Evolutionary conservation across 2,797 vertebrate genomes (phyloP).

Genomic region (Microchirus variegatus): DNA sequence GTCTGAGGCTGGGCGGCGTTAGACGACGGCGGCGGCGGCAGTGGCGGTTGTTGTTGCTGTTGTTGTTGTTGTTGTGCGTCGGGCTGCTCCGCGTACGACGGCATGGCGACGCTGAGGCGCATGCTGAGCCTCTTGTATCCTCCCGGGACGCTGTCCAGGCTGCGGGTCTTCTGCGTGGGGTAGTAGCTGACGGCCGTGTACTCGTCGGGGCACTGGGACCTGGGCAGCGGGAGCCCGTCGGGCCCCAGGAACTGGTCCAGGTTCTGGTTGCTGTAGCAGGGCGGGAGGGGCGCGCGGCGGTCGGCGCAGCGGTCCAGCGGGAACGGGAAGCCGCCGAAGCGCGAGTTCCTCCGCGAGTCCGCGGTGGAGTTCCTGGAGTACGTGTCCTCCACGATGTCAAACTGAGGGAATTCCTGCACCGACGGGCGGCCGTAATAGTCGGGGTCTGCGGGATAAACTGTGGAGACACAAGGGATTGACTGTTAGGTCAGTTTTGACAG

Average conservation of each 20-base stretch:
- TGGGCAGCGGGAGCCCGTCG: constrained; percentile 78
- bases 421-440: constrained; percentile 84
- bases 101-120: constrained; percentile 91
- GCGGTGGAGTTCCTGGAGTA: constrained; percentile 72
- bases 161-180: constrained; percentile 85
- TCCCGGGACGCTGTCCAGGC: constrained; percentile 78
- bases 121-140: constrained; percentile 91
- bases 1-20: constrained; percentile 66
- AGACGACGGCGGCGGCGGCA: constrained; percentile 37
- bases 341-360: constrained; percentile 82
- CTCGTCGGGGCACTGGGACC: constrained; percentile 90
- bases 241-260: constrained; percentile 92
- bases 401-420: constrained; percentile 87
- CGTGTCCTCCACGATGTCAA: constrained; percentile 86
- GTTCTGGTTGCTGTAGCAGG: constrained; percentile 95
- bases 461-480: constrained; percentile 7
- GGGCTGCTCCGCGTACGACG: constrained; percentile 88
- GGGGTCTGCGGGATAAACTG: constrained; percentile 84
- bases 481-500: too few relatives aligned
- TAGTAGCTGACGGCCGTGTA: constrained; percentile 97
- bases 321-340: constrained; percentile 95
- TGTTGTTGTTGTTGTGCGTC: constrained; percentile 38
- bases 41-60: too few relatives aligned
- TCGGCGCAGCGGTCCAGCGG: constrained; percentile 90
- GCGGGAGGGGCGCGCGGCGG: constrained; percentile 92